These are phyloP conservation scores for Stramonita haemastoma DNA, from an alignment of 2,888 invertebrate species.

Conservation along the genomic window DNA sequence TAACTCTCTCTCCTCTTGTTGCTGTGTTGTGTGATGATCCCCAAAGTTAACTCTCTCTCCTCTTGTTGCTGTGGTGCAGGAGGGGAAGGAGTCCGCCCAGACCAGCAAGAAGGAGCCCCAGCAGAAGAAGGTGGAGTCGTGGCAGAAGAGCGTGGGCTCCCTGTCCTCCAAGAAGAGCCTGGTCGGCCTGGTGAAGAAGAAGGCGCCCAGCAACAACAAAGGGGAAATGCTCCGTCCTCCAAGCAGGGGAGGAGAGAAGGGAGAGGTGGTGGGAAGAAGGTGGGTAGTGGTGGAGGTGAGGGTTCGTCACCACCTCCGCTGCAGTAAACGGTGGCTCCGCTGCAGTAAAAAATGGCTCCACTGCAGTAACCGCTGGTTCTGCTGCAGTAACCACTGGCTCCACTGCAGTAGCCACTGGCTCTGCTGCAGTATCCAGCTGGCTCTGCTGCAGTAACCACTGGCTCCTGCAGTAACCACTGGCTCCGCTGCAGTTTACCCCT, in stretches of 20 bases:
- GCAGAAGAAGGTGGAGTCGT: constrained; percentile 57
- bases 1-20: too few species aligned
- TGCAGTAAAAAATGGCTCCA: background rate
- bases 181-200: constrained; percentile 64
- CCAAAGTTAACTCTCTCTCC: too few species aligned
- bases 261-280: background rate
- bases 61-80: constrained; percentile 9
- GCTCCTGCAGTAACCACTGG: background rate
- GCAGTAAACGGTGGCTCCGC: background rate
- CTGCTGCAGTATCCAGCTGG: background rate
- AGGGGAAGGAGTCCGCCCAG: background rate
- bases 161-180: constrained; percentile 57
- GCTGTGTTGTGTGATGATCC: too few species aligned
- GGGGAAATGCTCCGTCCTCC: background rate
- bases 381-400: too few species aligned
- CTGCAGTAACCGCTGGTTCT: background rate
- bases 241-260: background rate
- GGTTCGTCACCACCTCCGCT: background rate
- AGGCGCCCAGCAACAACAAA: constrained; percentile 39
- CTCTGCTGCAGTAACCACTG: background rate
- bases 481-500: too few species aligned
- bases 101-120: background rate
- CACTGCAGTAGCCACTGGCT: background rate
- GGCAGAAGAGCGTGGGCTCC: constrained; percentile 67
- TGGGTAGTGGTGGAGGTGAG: background rate